Base-by-base conservation (phyloP, 2,888 invertebrate species). In the Andrena dorsata region DNA sequence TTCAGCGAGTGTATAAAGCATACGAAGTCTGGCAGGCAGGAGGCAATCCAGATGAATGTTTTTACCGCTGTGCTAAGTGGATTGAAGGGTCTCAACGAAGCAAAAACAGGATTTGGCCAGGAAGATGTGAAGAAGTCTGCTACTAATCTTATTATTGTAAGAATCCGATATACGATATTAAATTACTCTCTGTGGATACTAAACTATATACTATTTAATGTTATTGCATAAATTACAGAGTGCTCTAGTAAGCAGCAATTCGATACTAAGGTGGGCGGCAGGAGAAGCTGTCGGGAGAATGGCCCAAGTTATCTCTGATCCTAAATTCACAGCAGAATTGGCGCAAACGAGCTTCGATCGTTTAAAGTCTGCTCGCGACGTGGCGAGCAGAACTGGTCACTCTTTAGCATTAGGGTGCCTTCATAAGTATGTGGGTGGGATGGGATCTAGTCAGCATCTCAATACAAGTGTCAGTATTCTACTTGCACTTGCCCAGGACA, bases 11-110 rank as follows among this genome's bases (percentile, higher is more conserved):
- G 98, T 93, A 98, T 99, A 88, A 97, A 97, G 89, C 98, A 98
- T 92, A 98, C 98, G 0, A 99, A 99, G 92, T 98, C 98, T 13
- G 96, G 97, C 0, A 96, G 99, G 13, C 98, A 98, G 91, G 99
- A 99, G 93, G 99, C 99, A 0, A 97, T 97, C 23, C 99, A 99
- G 94, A 97, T 99, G 95, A 99, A 99, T 94, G 97, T 99, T 71
- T 98, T 99, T 93, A 98, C 99, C 0, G 98, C 99, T 0, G 94
- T 99, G 32, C 94, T 99, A 68, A 96, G 98, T 88, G 98, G 99
- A 0, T 94, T 99, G 89, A 97, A 98, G 92, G 97, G 97, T 26
- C 94, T 99, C 3, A 97, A 98, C 8, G 98, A 99, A 90, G 96
- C 96, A 71, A 98, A 99, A 95, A 96, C 96, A 63, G 95, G 95